Conservation (phyloP, 2,797 vertebrate genomes). For the Poeciliopsis paucimaculata region DNA sequence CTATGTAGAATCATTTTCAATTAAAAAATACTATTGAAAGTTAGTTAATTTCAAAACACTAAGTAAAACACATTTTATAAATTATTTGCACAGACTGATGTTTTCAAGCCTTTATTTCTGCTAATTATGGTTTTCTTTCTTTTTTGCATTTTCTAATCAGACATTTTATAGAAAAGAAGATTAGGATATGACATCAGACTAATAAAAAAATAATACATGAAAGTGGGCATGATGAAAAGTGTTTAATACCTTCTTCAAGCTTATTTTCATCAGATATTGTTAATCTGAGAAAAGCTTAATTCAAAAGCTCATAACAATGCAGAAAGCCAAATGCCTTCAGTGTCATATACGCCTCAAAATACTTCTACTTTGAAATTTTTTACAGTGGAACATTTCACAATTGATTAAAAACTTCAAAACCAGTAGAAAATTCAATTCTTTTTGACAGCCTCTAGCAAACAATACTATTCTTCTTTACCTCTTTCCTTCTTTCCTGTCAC, state of each 20-base stretch:
- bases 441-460: not conserved
- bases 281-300: not conserved
- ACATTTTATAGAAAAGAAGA: no score
- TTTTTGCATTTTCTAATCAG: not conserved
- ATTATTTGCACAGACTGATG: not conserved
- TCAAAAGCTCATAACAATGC: not conserved
- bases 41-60: not conserved
- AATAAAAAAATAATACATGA: not conserved
- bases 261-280: not conserved
- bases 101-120: not conserved
- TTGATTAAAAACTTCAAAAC: not conserved
- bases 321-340: not conserved
- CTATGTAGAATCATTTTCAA: not conserved
- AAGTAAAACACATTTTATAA: not conserved
- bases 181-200: not conserved
- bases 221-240: not conserved
- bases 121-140: not conserved
- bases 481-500: constrained; percentile 33
- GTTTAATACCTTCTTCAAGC: not conserved
- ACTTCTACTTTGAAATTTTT: not conserved
- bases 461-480: constrained; percentile 12
- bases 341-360: not conserved
- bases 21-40: not conserved
- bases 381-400: not conserved
- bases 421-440: not conserved